Evolutionary conservation across 2,113 vertebrate genomes (phyloP).

Genomic region (Aepyceros melampus): DNA sequence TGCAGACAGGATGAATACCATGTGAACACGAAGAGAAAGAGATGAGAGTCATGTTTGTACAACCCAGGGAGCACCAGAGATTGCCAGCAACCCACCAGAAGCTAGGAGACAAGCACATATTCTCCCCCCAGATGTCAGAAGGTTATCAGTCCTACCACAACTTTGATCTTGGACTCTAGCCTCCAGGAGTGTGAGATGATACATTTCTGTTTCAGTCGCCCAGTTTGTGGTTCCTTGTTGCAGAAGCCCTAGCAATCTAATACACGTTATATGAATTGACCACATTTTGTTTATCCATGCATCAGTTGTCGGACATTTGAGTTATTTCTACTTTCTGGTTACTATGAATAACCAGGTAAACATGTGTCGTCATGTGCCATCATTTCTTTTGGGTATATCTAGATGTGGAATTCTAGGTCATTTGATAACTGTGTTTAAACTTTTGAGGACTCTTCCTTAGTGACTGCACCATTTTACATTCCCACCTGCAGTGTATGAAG

Average conservation of each 20-base stretch:
- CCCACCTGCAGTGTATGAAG: neutral
- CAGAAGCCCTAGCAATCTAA: neutral
- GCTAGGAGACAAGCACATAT: neutral
- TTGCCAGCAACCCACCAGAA: neutral
- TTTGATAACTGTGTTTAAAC: neutral
- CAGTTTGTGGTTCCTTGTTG: neutral
- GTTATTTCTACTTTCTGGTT: neutral
- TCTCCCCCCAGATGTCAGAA: neutral
- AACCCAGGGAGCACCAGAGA: neutral
- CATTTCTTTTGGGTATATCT: neutral
- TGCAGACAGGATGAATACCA: neutral
- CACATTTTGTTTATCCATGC: neutral
- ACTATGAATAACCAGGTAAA: neutral
- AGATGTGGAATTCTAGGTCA: neutral
- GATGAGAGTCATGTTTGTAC: too few relatives aligned
- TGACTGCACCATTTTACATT: neutral
- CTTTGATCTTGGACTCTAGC: neutral
- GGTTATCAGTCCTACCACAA: neutral
- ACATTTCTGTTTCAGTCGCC: neutral
- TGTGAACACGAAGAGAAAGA: neutral
- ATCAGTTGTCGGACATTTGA: neutral
- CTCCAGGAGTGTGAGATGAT: neutral
- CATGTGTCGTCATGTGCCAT: neutral
- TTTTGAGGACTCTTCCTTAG: neutral
- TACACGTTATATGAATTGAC: neutral